These are phyloP conservation scores for Platalea minor DNA, from an alignment of 2,797 vertebrate species.

Conservation along the genomic window DNA sequence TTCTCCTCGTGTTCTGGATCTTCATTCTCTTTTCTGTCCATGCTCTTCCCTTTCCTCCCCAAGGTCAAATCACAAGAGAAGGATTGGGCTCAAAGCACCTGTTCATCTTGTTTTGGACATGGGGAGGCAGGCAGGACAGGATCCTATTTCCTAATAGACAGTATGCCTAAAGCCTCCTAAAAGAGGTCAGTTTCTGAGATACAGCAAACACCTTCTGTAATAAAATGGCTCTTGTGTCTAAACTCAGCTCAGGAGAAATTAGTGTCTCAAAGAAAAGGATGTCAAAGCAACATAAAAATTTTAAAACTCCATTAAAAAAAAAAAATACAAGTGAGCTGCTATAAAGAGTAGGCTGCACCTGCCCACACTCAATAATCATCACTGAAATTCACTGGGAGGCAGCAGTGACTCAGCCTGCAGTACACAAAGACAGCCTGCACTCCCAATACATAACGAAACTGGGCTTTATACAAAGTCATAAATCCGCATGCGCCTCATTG, in stretches of 20 bases:
- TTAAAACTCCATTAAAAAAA: constrained; percentile 12
- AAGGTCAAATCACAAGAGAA: not conserved
- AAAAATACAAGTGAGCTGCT: not conserved
- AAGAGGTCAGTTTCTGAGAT: not conserved
- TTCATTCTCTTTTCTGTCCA: not conserved
- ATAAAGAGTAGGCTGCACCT: constrained; percentile 24
- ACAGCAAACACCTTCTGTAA: not conserved
- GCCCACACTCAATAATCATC: constrained; percentile 34
- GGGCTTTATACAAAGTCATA: not conserved
- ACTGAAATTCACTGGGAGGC: constrained; percentile 37
- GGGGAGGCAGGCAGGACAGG: not conserved
- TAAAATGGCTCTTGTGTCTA: not conserved
- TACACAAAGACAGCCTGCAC: not conserved
- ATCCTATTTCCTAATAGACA: not conserved
- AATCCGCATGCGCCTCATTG: not conserved
- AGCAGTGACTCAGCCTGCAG: constrained; percentile 50
- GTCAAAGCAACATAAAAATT: constrained; percentile 19
- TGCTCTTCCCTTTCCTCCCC: no score
- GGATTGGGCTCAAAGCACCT: not conserved
- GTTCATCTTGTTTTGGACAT: not conserved
- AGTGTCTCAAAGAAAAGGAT: not conserved
- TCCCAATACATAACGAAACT: not conserved
- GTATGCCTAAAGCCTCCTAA: not conserved
- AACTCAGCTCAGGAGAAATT: not conserved
- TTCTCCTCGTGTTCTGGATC: no score